These are phyloP conservation scores for Spea hammondii DNA, from an alignment of 2,797 vertebrate genomes.

Conservation along the genomic window DNA sequence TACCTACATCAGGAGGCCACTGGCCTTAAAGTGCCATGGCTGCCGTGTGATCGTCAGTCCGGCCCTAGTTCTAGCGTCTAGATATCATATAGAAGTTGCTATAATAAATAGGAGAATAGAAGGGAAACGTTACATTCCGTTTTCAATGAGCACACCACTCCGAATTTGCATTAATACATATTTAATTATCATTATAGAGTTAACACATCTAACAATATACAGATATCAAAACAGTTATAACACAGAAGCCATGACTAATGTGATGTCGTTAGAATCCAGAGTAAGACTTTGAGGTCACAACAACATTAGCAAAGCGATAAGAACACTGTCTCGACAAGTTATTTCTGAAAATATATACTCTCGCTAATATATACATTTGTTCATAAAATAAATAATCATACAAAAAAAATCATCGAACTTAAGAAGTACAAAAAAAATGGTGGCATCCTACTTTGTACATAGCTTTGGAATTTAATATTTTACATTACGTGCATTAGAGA, in stretches of 20 bases:
- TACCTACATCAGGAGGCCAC: no score
- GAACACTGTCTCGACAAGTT: constrained; percentile 78
- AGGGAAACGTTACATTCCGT: not conserved
- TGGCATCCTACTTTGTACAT: constrained; percentile 79
- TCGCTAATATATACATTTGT: constrained; percentile 89
- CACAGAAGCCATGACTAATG: constrained; percentile 67
- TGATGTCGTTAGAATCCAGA: constrained; percentile 76
- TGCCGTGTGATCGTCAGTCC: no score
- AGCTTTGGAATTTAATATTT: constrained; percentile 84
- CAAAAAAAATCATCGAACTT: constrained; percentile 76
- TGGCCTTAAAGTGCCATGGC: no score
- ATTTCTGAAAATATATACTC: constrained; percentile 86
- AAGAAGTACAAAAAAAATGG: constrained; percentile 54
- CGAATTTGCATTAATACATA: constrained; percentile 56
- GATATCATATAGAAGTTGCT: no score
- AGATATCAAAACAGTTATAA: constrained; percentile 70
- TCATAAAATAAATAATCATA: constrained; percentile 93
- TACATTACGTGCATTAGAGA: constrained; percentile 64
- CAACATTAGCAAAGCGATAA: constrained; percentile 78
- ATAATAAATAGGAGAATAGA: not conserved
- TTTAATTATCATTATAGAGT: constrained; percentile 89
- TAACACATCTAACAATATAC: constrained; percentile 83
- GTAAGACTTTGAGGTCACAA: constrained; percentile 76
- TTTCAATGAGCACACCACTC: not conserved
- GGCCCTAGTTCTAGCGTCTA: no score